A percentile compares a stretch with the other conserved stretches of the same genome.
Conservation (phyloP, 2,113 vertebrate genomes). For the Sterrhoptilus dennistouni region DNA sequence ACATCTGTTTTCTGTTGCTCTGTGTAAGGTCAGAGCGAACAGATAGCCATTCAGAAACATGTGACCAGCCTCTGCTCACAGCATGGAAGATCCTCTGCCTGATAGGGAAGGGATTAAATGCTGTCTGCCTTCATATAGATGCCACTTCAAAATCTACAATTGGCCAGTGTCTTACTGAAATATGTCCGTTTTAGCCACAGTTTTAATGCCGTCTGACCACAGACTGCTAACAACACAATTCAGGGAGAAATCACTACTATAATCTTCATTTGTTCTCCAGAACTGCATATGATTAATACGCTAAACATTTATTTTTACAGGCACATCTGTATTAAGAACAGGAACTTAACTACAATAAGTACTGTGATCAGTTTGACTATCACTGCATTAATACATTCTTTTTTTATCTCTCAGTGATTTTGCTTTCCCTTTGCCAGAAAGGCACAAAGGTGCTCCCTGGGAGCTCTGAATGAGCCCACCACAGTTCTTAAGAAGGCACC, state of each 20-base stretch:
- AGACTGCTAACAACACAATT: neutral
- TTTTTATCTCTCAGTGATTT: neutral
- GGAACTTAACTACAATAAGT: neutral
- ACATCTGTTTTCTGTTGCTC: constrained; percentile 82
- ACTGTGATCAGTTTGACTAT: neutral
- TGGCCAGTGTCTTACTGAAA: constrained; percentile 22
- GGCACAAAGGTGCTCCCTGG: neutral
- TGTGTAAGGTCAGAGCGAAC: constrained; percentile 75
- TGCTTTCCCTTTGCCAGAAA: neutral
- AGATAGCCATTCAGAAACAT: constrained; percentile 71
- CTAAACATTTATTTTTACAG: neutral
- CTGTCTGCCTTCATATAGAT: constrained; percentile 52
- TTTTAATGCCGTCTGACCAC: constrained; percentile 17
- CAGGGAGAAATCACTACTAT: neutral
- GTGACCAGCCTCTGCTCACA: constrained; percentile 67
- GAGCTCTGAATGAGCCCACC: neutral
- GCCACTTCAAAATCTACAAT: constrained; percentile 33
- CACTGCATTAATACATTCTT: neutral
- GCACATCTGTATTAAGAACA: neutral
- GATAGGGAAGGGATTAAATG: constrained; percentile 56
- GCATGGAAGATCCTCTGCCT: constrained; percentile 62
- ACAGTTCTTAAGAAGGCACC: neutral
- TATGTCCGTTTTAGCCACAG: neutral
- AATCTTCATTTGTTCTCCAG: neutral
- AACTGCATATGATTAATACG: neutral